A percentile compares a stretch with the other conserved stretches of the same genome.
Evolutionary conservation across 1,140 invertebrate genomes (phyloP).

Genomic region (Schlechtendalia chinensis): DNA sequence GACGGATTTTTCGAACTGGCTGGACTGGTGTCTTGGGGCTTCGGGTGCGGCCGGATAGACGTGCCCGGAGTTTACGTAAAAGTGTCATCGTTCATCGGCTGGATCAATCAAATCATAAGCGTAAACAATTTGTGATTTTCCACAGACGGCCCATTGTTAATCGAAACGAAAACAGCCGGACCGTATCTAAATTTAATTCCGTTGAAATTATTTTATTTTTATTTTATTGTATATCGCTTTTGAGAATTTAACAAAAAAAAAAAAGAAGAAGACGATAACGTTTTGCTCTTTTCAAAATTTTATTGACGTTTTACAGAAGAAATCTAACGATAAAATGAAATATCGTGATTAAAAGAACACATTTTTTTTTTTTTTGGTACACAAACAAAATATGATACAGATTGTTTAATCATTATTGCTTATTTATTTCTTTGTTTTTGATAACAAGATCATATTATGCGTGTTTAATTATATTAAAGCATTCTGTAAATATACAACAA

Average conservation of each 20-base stretch:
- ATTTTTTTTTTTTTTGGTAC: background rate
- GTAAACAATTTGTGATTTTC: conserved; percentile 78
- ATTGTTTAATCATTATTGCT: too few relatives aligned
- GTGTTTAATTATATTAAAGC: background rate
- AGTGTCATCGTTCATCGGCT: conserved; percentile 89
- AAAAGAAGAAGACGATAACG: too few relatives aligned
- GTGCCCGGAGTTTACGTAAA: conserved; percentile 93
- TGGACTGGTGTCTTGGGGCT: conserved; percentile 88
- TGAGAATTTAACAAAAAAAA: background rate
- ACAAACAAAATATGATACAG: background rate
- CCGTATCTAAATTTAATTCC: conserved; percentile 1
- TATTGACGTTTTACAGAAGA: background rate
- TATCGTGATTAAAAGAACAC: background rate
- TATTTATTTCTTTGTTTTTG: too few relatives aligned
- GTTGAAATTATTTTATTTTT: conserved; percentile 9
- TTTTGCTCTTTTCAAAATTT: background rate
- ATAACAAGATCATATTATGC: background rate
- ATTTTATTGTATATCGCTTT: conserved; percentile 2
- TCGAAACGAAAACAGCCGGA: background rate
- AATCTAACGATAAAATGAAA: background rate
- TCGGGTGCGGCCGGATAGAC: conserved; percentile 83
- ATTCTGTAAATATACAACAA: conserved; percentile 10
- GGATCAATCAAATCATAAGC: conserved; percentile 96
- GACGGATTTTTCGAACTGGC: conserved; percentile 89
- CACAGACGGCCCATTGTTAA: background rate